Base-by-base conservation (phyloP, 1,140 invertebrate species). In the Coenobita brevimanus region DNA sequence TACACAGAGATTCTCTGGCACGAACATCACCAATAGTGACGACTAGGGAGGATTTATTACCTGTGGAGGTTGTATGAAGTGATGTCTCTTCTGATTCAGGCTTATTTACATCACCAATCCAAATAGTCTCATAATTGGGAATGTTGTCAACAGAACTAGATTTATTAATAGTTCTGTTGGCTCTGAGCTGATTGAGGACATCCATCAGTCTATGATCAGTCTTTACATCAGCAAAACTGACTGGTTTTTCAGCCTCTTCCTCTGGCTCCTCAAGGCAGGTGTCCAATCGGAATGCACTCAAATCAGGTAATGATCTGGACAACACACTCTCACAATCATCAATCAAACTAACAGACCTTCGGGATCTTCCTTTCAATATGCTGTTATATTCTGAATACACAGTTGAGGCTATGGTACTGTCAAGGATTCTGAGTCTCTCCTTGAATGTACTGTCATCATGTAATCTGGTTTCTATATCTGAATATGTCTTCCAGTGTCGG, bases 381-480 rank as follows among this genome's bases (percentile, higher is more conserved):
- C 80, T 85, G 43, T 89, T 81, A 21, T 75, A 73, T 30, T 88
- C 83, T 64, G 87, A 82, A n/a, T 64, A 62, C 21, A 82, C 27
- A 67, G 81, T 90, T 36, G 89, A 90, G 24, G 78, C 50, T n/a
- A 89, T 33, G 8, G 89, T 90, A 64, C 87, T 90, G 73, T 90
- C 86, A 38, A 83, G 36, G 21, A 86, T 33, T 27, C 82, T 81
- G 3, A 88, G 60, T 67, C 89, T 89, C 27, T 89, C 90, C 60
- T 86, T 91, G 24, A 50, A 62, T 0, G 87, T 89, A 60, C 90
- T 95, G 21, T 94, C 94, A 89, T 95, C 94, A 80, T 95, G 95
- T 21, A 94, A 93, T 91, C 94, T 95, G 57, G 94, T 94, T 90
- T 95, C 95, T 83, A 95, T 95, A 89, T 95, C 94, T 13, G 93